Percentiles rank a stretch among this genome's conserved stretches.
phyloP scores from a whole-genome alignment of 2,797 vertebrate genomes.

The Podarcis siculus region DNA sequence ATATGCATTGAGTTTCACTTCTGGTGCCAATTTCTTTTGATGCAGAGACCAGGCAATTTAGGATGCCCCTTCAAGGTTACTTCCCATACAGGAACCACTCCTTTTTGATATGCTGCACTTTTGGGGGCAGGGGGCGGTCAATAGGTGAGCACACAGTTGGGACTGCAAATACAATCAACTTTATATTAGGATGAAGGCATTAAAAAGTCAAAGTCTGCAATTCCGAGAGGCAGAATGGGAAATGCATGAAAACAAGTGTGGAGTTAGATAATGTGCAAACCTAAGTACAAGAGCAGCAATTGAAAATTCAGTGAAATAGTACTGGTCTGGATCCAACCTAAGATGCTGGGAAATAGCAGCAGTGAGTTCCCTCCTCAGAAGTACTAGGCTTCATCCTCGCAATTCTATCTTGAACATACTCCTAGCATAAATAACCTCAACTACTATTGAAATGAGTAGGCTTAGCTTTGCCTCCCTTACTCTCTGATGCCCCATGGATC shows the following conservation, averaged over 20 bases:
- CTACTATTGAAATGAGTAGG: constrained; percentile 58
- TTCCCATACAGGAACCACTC: neutral
- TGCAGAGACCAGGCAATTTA: neutral
- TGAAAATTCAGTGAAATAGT: neutral
- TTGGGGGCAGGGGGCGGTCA: no score
- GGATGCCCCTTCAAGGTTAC: neutral
- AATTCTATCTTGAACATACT: neutral
- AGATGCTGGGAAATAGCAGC: neutral
- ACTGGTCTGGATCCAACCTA: neutral
- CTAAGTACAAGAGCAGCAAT: neutral
- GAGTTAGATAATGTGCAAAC: neutral
- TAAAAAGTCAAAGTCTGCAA: neutral
- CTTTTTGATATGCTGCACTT: neutral
- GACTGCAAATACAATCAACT: neutral
- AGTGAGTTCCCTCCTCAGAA: neutral
- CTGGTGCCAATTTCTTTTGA: no score
- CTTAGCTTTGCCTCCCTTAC: constrained; percentile 38
- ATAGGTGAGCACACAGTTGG: no score
- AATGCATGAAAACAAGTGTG: neutral
- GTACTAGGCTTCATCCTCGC: neutral
- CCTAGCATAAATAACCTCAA: constrained; percentile 55
- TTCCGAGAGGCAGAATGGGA: neutral
- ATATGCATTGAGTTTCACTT: neutral
- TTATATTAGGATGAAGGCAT: neutral
- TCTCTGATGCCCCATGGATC: accelerated